Conservation (phyloP, 1,140 invertebrate species). For the Rhynchophorus ferrugineus region DNA sequence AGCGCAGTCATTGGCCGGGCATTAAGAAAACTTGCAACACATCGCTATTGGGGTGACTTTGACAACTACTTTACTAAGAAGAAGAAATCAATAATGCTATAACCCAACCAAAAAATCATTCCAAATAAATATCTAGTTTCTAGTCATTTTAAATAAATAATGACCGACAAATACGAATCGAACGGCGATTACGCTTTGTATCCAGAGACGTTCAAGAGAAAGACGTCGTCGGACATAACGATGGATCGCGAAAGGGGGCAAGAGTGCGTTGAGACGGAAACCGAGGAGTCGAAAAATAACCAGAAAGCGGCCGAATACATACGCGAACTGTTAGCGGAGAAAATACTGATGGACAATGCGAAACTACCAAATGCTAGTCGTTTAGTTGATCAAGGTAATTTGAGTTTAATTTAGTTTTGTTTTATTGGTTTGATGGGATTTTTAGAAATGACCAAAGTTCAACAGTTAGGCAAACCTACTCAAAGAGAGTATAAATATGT, state of each 20-base stretch:
- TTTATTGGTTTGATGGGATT: constrained; percentile 7
- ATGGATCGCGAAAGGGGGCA: neutral
- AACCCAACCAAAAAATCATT: too few relatives aligned
- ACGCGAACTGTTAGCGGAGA: constrained; percentile 64
- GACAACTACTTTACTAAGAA: too few relatives aligned
- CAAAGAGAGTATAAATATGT: constrained; percentile 40
- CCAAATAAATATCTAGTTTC: too few relatives aligned
- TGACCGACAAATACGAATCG: constrained; percentile 33
- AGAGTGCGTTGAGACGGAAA: constrained; percentile 42
- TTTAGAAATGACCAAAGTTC: constrained; percentile 27
- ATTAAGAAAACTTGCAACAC: too few relatives aligned
- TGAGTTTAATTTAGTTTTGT: neutral
- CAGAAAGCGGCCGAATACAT: constrained; percentile 70
- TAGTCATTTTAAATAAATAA: too few relatives aligned
- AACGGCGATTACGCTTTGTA: constrained; percentile 33
- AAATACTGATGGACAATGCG: constrained; percentile 58
- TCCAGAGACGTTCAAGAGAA: constrained; percentile 46
- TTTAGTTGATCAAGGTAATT: constrained; percentile 60
- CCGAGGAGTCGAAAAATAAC: constrained; percentile 39
- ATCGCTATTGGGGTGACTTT: too few relatives aligned
- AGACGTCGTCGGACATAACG: constrained; percentile 4
- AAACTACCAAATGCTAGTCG: constrained; percentile 62
- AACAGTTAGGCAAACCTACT: constrained; percentile 26
- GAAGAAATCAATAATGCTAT: too few relatives aligned
- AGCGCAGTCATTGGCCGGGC: too few relatives aligned